Percentiles rank a stretch among this genome's conserved stretches.
Conservation (phyloP, 2,888 invertebrate genomes). For the Hypercompe scribonia region DNA sequence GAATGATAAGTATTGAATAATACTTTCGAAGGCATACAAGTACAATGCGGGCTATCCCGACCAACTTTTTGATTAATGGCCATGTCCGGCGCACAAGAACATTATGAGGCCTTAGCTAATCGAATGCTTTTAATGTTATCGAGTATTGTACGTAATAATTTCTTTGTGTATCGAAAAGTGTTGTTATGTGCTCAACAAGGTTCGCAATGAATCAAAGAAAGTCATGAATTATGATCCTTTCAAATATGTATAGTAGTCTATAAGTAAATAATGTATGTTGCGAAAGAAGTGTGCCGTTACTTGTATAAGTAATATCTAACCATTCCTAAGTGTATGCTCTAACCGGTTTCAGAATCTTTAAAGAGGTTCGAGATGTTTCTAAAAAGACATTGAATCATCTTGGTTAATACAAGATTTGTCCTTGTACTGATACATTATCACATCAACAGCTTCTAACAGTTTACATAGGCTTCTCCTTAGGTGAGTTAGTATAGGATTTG, state of each 20-base stretch:
- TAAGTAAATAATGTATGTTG: too few relatives aligned
- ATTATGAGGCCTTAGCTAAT: slow-evolving; percentile 41
- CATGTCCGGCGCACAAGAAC: slow-evolving; percentile 30
- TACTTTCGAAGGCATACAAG: slow-evolving; percentile 34
- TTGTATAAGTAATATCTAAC: too few relatives aligned
- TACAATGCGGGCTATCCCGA: slow-evolving; percentile 36
- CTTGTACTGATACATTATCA: too few relatives aligned
- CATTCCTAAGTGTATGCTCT: too few relatives aligned
- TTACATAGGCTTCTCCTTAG: too few relatives aligned
- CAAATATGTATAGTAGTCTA: not conserved
- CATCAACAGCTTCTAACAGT: too few relatives aligned
- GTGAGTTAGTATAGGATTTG: too few relatives aligned
- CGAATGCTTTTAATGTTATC: slow-evolving; percentile 25
- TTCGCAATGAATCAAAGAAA: not conserved
- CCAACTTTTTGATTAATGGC: slow-evolving; percentile 47
- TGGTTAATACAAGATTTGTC: too few relatives aligned
- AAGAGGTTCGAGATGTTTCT: too few relatives aligned
- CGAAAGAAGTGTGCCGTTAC: too few relatives aligned
- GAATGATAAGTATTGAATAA: slow-evolving; percentile 36
- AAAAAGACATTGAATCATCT: too few relatives aligned
- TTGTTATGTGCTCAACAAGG: not conserved
- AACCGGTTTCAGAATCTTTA: too few relatives aligned
- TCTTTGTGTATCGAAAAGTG: not conserved
- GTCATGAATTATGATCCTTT: not conserved
- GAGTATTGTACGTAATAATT: slow-evolving; percentile 16